phyloP scores from a whole-genome alignment of 2,797 vertebrate species.

The Kryptopterus vitreolus region DNA sequence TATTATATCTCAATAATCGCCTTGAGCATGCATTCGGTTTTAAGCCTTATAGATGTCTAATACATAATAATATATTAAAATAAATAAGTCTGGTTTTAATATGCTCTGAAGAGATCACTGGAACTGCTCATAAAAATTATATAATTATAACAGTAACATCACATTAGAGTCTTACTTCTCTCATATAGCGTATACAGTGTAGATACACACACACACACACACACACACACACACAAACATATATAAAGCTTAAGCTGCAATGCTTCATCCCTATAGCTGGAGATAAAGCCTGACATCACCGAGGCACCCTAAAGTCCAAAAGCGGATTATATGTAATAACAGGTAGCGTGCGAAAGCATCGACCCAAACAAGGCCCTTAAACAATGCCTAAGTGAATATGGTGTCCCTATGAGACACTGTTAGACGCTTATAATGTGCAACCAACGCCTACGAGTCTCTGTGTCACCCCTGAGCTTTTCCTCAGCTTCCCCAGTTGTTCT shows the following conservation, averaged over 20 bases:
- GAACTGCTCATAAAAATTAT: background rate
- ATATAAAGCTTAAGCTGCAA: constrained; percentile 24
- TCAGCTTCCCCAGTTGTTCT: constrained; percentile 14
- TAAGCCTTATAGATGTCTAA: background rate
- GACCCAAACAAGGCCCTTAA: constrained; percentile 46
- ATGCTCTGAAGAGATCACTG: background rate
- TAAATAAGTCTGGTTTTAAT: background rate
- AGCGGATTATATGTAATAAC: constrained; percentile 44
- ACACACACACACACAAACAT: too few species aligned
- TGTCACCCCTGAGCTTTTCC: constrained; percentile 29
- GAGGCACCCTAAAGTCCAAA: constrained; percentile 26
- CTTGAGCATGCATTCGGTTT: background rate
- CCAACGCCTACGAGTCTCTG: constrained; percentile 32
- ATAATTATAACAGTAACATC: background rate
- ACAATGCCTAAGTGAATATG: constrained; percentile 42
- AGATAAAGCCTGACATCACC: constrained; percentile 45
- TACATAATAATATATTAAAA: background rate
- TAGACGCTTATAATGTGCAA: constrained; percentile 38
- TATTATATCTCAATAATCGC: background rate
- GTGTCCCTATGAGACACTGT: constrained; percentile 43
- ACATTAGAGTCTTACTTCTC: background rate
- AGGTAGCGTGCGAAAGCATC: constrained; percentile 48
- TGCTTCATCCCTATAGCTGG: constrained; percentile 24
- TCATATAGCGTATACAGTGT: background rate
- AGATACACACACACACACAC: too few species aligned